Evolutionary conservation across 2,888 invertebrate genomes (phyloP), one percentile per base, ranked within the genome.

Genomic region (Plusia festucae): DNA sequence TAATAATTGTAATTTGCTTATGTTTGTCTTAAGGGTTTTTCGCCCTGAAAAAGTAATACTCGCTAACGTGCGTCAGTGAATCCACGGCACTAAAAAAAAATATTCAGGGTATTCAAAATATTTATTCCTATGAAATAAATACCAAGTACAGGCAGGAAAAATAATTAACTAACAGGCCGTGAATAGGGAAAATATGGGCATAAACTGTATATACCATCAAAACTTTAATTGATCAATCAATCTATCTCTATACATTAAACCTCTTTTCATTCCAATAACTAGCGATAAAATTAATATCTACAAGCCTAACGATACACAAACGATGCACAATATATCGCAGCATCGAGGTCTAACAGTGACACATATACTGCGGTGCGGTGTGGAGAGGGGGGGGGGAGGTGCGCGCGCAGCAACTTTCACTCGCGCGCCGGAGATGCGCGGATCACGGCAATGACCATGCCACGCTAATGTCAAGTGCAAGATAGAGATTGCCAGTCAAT

Each of bases 381-480:
- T 6, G 40, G 15, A 15, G 32, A 8, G 32, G 56, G 27, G 57
- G 65, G 65, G 68, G 65, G 70, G 73, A 34, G 76, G 60, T 60
- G 78, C 46, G 65, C 51, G 76, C 68, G 74, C 70, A 40, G 79
- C 85, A 89, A 92, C 92, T 92, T 92, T 92, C 92, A 92, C 92
- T 92, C 82, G 87, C 88, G 83, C 84, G 85, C 82, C 82, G 79
- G 86, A 86, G 89, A 89, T 85, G 79, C 66, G 82, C 73, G 64
- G 68, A 74, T 73, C 78, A 54, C 76, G 68, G 86, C 92, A 91
- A 89, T 92, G 92, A 91, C 92, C 91, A 90, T 87, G 88, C 88
- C 79, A 73, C 76, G 76, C 81, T 84, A 86, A 88, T 89, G 92
- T 92, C 92, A 92, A 92, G 91, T 90, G 90, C 89, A 87, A 74